Percentiles rank a stretch among this genome's conserved stretches.
Conservation (phyloP, 2,113 vertebrate species). For the Neodon shergylaensis region DNA sequence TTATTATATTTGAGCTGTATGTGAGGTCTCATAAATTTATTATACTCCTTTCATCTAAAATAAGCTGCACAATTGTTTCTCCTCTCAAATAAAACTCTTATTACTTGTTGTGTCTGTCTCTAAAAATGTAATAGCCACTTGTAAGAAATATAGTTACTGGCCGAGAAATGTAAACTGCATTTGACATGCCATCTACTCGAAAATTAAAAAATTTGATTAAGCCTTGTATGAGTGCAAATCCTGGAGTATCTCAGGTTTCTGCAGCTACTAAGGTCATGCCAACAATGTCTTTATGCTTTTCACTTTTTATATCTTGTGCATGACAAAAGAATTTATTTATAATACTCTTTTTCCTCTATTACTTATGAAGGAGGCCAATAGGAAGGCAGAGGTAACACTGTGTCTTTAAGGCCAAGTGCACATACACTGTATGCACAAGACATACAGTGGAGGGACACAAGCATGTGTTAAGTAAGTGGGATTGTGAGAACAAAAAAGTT, state of each 20-base stretch:
- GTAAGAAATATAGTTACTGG: slow-evolving; percentile 89
- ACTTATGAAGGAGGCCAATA: not conserved
- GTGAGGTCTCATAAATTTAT: slow-evolving; percentile 92
- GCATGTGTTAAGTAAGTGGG: not conserved
- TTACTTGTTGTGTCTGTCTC: slow-evolving; percentile 89
- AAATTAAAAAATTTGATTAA: slow-evolving; percentile 88
- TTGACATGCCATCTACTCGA: slow-evolving; percentile 86
- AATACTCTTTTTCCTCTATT: not conserved
- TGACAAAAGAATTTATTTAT: slow-evolving; percentile 65
- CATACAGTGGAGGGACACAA: not conserved
- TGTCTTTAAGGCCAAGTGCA: not conserved
- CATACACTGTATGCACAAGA: not conserved
- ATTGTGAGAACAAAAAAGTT: not conserved
- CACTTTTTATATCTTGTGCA: slow-evolving; percentile 57
- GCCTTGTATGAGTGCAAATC: slow-evolving; percentile 81
- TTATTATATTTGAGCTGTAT: slow-evolving; percentile 92
- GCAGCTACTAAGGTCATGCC: slow-evolving; percentile 61
- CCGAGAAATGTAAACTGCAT: slow-evolving; percentile 87
- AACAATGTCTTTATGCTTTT: slow-evolving; percentile 69
- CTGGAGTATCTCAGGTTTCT: slow-evolving; percentile 76
- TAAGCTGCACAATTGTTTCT: slow-evolving; percentile 84
- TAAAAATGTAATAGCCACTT: slow-evolving; percentile 86
- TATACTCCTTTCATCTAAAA: slow-evolving; percentile 89
- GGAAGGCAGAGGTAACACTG: not conserved
- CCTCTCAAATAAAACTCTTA: slow-evolving; percentile 85